Conservation (phyloP, 2,113 vertebrate species). For the Colinus virginianus region DNA sequence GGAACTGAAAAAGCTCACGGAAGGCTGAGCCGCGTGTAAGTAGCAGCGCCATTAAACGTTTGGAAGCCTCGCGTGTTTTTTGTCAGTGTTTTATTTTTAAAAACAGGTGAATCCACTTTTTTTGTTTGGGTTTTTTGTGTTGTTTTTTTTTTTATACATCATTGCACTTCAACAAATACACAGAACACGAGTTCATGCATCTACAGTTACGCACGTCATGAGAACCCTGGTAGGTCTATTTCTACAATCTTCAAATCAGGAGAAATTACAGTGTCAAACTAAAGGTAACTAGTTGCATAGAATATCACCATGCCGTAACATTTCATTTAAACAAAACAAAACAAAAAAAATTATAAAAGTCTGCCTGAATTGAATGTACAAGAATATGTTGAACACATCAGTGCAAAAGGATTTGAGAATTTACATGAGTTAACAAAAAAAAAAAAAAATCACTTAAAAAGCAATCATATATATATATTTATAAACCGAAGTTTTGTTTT, state of each 20-base stretch:
- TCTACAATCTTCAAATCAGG: slow-evolving; percentile 84
- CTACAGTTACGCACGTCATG: slow-evolving; percentile 88
- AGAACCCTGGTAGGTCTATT: slow-evolving; percentile 84
- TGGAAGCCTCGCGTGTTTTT: slow-evolving; percentile 24
- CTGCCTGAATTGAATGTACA: slow-evolving; percentile 85
- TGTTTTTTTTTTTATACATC: slow-evolving; percentile 82
- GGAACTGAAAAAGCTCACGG: slow-evolving; percentile 82
- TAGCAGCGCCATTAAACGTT: neutral
- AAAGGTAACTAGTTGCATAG: slow-evolving; percentile 98
- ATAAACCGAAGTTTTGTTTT: slow-evolving; percentile 63
- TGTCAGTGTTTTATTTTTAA: slow-evolving; percentile 92
- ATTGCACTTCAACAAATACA: slow-evolving; percentile 94
- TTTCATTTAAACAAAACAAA: slow-evolving; percentile 71
- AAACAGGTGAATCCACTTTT: slow-evolving; percentile 92
- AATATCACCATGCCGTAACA: slow-evolving; percentile 95
- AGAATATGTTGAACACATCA: slow-evolving; percentile 90
- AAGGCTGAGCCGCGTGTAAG: slow-evolving; percentile 66
- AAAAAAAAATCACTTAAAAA: slow-evolving; percentile 82
- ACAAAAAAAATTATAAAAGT: slow-evolving; percentile 87
- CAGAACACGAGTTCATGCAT: slow-evolving; percentile 95
- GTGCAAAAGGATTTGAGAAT: slow-evolving; percentile 94
- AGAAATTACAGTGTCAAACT: slow-evolving; percentile 87
- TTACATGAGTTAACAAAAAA: slow-evolving; percentile 82
- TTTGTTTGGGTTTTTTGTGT: no score
- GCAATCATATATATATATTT: slow-evolving; percentile 80